Conservation (phyloP, 2,113 vertebrate genomes). For the Ptychochromis oligacanthus region DNA sequence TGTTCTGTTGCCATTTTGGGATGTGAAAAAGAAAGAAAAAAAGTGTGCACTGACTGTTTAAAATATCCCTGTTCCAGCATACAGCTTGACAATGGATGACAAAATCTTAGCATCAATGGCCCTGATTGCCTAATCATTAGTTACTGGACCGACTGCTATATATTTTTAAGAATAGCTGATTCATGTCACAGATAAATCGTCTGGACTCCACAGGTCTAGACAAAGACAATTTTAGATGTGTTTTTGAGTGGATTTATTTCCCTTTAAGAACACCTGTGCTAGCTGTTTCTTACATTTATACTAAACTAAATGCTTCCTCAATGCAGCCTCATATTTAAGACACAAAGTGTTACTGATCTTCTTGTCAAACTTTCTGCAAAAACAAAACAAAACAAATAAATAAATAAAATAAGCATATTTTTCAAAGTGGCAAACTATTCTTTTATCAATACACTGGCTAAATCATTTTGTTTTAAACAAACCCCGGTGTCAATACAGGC, state of each 20-base stretch:
- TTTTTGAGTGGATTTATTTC: background rate
- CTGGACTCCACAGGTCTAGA: background rate
- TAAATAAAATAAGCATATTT: constrained; percentile 4
- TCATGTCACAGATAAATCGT: background rate
- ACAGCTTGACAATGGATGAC: background rate
- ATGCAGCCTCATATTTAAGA: background rate
- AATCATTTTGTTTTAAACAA: constrained; percentile 54
- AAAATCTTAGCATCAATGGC: background rate
- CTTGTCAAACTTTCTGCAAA: background rate
- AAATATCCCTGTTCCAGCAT: too few relatives aligned
- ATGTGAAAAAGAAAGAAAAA: too few relatives aligned
- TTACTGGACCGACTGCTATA: background rate
- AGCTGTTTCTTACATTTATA: background rate
- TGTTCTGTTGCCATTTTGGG: too few relatives aligned
- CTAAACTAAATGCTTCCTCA: background rate
- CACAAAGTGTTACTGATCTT: background rate
- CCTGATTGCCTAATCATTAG: background rate
- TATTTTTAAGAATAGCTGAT: background rate
- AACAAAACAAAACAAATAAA: too few relatives aligned
- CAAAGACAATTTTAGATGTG: background rate
- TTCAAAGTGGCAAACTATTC: constrained; percentile 32
- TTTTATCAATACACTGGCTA: constrained; percentile 54
- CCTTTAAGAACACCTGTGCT: background rate
- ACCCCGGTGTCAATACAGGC: constrained; percentile 29
- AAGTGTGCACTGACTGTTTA: too few relatives aligned